Evolutionary conservation across 2,888 invertebrate species (phyloP).

Genomic region (Tipula unca): DNA sequence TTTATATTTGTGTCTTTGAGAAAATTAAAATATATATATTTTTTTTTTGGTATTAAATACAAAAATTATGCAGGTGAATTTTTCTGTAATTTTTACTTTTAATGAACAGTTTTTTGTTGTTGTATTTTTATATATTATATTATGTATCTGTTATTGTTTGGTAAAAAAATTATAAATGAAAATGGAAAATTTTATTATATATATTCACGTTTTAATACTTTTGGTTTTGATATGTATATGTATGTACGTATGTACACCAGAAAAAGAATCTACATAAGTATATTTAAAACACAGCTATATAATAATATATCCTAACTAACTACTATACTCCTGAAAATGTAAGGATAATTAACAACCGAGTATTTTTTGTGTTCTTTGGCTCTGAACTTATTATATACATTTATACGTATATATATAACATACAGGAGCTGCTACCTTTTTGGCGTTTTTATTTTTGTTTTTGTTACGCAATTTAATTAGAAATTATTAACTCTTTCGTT

Average conservation of each 20-base stretch:
- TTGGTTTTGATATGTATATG: neutral
- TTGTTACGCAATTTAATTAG: conserved; percentile 18
- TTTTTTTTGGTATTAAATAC: neutral
- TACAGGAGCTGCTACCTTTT: neutral
- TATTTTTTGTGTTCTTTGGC: neutral
- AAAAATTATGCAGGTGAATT: conserved; percentile 19
- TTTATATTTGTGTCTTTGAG: conserved; percentile 18
- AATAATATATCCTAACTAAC: neutral
- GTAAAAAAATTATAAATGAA: neutral
- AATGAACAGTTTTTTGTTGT: conserved; percentile 8
- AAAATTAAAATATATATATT: conserved; percentile 16
- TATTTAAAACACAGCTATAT: neutral
- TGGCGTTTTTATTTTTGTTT: neutral
- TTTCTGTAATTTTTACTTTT: conserved; percentile 8
- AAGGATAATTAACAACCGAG: neutral
- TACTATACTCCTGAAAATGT: neutral
- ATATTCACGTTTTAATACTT: conserved; percentile 3
- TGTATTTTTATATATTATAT: neutral
- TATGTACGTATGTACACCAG: neutral
- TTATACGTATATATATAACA: neutral
- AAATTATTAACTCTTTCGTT: conserved; percentile 18
- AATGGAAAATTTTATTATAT: conserved; percentile 8
- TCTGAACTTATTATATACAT: neutral
- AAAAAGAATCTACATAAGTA: neutral
- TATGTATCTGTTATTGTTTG: neutral